Evolutionary conservation across 92 coral and sea anemone genomes (phyloP), one percentile per base, ranked within the genome.

Genomic region (Epizoanthus stellaris): DNA sequence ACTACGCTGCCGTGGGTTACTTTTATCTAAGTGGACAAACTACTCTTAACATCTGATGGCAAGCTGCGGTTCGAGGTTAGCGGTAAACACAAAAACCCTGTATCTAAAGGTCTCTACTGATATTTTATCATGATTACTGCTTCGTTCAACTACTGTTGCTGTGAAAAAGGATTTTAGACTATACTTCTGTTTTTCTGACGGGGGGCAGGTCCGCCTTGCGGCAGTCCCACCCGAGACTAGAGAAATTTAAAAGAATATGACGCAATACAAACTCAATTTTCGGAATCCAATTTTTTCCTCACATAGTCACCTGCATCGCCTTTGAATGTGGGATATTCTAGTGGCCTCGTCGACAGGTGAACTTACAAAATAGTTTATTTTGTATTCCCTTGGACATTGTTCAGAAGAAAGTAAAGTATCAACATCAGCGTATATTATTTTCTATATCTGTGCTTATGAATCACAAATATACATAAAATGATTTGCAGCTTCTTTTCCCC

Each of bases 221-320:
- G 91, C 89, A 87, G 85, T 67, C 85, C 95, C 91, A 61, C 95
- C 70, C 95, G 87, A 16, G 45, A 80, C 95, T 89, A 45, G 95
- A 92, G 95, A 89, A 92, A 92, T 92, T 92, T 89, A 92, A 92
- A 92, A 92, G 95, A 86, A 90, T 86, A 89, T 92, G 88, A 92
- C 90, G 93, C 81, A 70, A 58, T 88, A 82, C 93, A 79, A 23
- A 53, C 38, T 1, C 6, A 0, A 1, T 8, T 30, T 0, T 30
- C 34, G 0, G 34, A 30, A 30, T 30, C 34, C 34, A 30, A 30
- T 30, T 0, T 70, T 70, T 42, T 39, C 25, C 13, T 40, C 43
- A 40, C 9, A 64, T 7, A 64, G 69, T 2, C 6, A 20, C 14
- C 69, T 21, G n/a, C 21, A 15, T 34, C 39, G 36, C 17, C 36